Percentiles rank a stretch among this genome's conserved stretches.
phyloP scores from a whole-genome alignment of 2,888 invertebrate genomes.

The Caenorhabditis macrosperma region DNA sequence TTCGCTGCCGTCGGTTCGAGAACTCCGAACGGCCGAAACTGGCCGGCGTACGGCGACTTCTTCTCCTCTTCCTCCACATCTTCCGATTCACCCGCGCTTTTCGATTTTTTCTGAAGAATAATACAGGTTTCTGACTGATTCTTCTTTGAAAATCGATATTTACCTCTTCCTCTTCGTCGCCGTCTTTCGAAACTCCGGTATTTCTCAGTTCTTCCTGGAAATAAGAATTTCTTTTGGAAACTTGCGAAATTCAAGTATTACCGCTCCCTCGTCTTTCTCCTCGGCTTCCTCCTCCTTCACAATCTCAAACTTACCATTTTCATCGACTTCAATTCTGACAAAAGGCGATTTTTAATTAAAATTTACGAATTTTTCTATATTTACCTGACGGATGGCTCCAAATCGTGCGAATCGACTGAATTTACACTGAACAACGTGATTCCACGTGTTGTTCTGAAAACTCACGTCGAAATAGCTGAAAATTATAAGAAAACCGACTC shows the following conservation, averaged over 20 bases:
- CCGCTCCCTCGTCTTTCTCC: constrained; percentile 13
- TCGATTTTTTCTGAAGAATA: too few relatives aligned
- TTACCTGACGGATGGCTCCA: constrained; percentile 49
- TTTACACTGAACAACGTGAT: constrained; percentile 58
- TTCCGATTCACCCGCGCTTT: constrained; percentile 33
- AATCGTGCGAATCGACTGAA: constrained; percentile 52
- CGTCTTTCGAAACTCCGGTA: neutral
- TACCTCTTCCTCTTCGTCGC: neutral
- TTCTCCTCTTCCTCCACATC: constrained; percentile 35
- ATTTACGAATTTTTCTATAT: neutral
- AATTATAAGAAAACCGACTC: constrained; percentile 17
- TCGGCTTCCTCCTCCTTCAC: constrained; percentile 16
- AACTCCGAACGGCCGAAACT: constrained; percentile 64
- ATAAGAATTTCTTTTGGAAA: neutral
- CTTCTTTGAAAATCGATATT: neutral
- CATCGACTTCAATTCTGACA: constrained; percentile 23
- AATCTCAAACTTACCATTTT: constrained; percentile 16
- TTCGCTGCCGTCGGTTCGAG: constrained; percentile 60
- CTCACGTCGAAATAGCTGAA: too few relatives aligned
- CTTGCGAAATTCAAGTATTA: too few relatives aligned
- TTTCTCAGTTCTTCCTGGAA: constrained; percentile 1
- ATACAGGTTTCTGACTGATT: too few relatives aligned
- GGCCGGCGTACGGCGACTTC: constrained; percentile 24
- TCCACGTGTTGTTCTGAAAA: constrained; percentile 54
- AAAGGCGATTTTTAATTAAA: neutral